Percentiles rank a stretch among this genome's conserved stretches.
Conservation (phyloP, 2,888 invertebrate genomes). For the Trichogramma evanescens region DNA sequence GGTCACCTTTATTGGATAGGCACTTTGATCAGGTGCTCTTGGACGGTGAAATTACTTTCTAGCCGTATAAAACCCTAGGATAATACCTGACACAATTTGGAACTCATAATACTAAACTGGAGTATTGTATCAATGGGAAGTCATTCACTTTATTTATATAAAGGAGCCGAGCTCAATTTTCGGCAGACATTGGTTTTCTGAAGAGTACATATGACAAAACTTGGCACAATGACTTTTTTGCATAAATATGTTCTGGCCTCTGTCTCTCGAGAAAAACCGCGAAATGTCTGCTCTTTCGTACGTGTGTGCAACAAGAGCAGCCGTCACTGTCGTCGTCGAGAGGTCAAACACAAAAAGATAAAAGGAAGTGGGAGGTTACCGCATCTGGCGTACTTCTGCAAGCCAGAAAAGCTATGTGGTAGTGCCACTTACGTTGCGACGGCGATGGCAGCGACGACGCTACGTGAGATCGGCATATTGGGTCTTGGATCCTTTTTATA, state of each 20-base stretch:
- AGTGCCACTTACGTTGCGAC: not conserved
- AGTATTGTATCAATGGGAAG: too few species aligned
- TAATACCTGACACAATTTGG: too few species aligned
- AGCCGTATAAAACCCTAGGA: too few species aligned
- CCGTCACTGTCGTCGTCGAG: too few species aligned
- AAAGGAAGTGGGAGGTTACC: not conserved
- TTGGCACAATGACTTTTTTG: not conserved
- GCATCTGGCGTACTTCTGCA: not conserved
- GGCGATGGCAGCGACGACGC: too few species aligned
- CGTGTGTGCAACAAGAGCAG: not conserved
- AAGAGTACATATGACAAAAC: too few species aligned
- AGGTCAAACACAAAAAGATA: not conserved
- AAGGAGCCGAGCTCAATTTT: not conserved
- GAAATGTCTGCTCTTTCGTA: not conserved
- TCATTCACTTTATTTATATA: too few species aligned
- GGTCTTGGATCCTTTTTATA: too few species aligned
- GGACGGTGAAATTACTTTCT: too few species aligned
- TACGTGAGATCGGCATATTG: conserved; percentile 4
- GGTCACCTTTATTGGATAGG: not conserved
- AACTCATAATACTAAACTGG: too few species aligned
- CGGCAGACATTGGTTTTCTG: not conserved
- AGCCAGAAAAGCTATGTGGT: not conserved
- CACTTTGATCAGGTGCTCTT: too few species aligned
- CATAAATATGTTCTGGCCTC: too few species aligned
- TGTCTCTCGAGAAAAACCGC: not conserved